Conservation (phyloP, 2,888 invertebrate genomes). For the Dynastes maya region DNA sequence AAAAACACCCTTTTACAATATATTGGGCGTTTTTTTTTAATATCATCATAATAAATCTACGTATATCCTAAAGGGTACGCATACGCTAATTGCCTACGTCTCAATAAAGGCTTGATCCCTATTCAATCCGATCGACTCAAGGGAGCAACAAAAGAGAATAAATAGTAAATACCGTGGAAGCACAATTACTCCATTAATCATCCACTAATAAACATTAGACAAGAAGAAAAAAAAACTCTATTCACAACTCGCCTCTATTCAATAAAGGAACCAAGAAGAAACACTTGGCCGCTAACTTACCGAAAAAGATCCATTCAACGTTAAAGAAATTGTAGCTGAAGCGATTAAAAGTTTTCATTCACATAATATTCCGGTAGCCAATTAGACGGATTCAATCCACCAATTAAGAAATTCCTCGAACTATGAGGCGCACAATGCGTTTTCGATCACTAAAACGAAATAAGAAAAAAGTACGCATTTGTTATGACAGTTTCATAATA, state of each 20-base stretch:
- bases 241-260: slow-evolving; percentile 36
- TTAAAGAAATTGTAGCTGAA: slow-evolving; percentile 48
- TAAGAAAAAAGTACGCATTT: slow-evolving; percentile 48
- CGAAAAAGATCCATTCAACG: slow-evolving; percentile 51
- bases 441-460: slow-evolving; percentile 51
- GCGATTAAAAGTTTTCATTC: slow-evolving; percentile 50
- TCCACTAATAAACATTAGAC: slow-evolving; percentile 46
- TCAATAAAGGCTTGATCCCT: slow-evolving; percentile 14
- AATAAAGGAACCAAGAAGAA: slow-evolving; percentile 37
- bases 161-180: slow-evolving; percentile 33
- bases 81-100: slow-evolving; percentile 8
- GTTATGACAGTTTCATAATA: slow-evolving; percentile 59
- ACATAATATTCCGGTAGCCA: slow-evolving; percentile 57
- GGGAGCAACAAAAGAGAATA: not conserved
- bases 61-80: not conserved
- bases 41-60: not conserved
- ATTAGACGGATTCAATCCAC: slow-evolving; percentile 59
- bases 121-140: slow-evolving; percentile 9
- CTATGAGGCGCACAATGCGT: slow-evolving; percentile 52
- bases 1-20: too few species aligned
- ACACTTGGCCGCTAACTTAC: slow-evolving; percentile 50
- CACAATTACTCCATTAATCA: slow-evolving; percentile 46
- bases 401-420: slow-evolving; percentile 60
- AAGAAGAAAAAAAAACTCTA: slow-evolving; percentile 36
- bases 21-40: too few species aligned